phyloP scores from a whole-genome alignment of 2,113 vertebrate genomes.

The Dromas ardeola region DNA sequence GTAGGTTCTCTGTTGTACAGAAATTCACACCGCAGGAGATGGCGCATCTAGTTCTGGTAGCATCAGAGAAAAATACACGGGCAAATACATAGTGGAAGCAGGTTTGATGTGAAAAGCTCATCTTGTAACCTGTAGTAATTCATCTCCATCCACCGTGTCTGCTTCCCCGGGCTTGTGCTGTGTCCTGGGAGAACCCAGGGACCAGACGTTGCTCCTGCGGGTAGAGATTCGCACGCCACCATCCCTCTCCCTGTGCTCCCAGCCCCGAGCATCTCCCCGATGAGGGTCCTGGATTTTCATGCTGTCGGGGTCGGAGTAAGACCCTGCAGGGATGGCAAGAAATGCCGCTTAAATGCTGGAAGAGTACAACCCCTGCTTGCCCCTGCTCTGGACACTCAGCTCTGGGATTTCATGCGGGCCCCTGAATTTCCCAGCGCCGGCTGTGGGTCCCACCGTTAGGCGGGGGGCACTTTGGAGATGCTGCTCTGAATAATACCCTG shows the following conservation, averaged over 20 bases:
- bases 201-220: neutral
- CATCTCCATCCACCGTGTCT: accelerated
- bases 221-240: too few relatives aligned
- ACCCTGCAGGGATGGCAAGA: neutral
- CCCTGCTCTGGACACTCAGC: accelerated
- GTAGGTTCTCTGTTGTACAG: neutral
- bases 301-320: too few relatives aligned
- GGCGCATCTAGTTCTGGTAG: neutral
- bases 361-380: neutral
- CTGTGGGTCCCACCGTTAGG: accelerated
- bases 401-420: neutral
- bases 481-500: neutral
- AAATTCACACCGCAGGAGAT: neutral
- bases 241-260: neutral
- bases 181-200: neutral
- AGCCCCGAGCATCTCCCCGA: neutral
- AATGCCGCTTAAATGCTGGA: neutral
- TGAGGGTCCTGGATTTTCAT: neutral
- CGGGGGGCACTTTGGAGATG: neutral
- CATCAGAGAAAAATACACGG: neutral
- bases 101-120: neutral
- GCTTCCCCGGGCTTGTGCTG: neutral
- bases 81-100: accelerated
- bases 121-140: neutral
- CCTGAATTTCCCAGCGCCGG: accelerated